Percentiles rank a stretch among this genome's conserved stretches.
phyloP scores from a whole-genome alignment of 2,797 vertebrate species.

The Mus spretus region DNA sequence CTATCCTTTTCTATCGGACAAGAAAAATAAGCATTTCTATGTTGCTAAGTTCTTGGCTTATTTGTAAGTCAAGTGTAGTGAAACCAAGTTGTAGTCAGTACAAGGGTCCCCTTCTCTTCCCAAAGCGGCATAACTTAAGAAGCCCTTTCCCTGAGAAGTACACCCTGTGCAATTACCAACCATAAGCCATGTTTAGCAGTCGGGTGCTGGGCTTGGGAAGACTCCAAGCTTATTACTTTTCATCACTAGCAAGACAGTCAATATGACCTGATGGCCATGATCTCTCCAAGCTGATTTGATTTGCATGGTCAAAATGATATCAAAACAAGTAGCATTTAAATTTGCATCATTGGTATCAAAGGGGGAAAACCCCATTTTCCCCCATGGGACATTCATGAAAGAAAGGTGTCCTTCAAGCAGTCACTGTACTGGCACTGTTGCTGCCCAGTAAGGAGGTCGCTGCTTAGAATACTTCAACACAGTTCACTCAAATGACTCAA shows the following conservation, averaged over 20 bases:
- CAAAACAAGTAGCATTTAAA: slow-evolving; percentile 54
- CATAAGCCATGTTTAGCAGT: neutral
- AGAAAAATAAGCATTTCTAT: neutral
- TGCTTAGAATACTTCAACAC: slow-evolving; percentile 3
- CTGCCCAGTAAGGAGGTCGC: neutral
- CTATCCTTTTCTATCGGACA: neutral
- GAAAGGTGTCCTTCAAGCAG: neutral
- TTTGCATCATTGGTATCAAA: neutral
- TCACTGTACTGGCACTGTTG: neutral
- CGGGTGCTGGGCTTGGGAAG: neutral
- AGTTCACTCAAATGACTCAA: slow-evolving; percentile 23
- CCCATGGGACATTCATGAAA: neutral
- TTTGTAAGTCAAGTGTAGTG: slow-evolving; percentile 4
- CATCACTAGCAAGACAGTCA: neutral
- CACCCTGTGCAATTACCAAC: neutral
- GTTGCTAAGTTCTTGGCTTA: neutral
- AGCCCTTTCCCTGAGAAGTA: neutral
- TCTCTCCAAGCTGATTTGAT: slow-evolving; percentile 9
- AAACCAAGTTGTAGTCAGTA: neutral
- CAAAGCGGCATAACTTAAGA: neutral
- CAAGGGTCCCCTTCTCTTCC: neutral
- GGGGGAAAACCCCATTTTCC: neutral
- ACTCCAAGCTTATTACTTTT: neutral
- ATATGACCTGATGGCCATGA: neutral
- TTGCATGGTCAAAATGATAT: slow-evolving; percentile 15